Conservation (phyloP, 2,888 invertebrate genomes). For the Digitonthophagus gazella region DNA sequence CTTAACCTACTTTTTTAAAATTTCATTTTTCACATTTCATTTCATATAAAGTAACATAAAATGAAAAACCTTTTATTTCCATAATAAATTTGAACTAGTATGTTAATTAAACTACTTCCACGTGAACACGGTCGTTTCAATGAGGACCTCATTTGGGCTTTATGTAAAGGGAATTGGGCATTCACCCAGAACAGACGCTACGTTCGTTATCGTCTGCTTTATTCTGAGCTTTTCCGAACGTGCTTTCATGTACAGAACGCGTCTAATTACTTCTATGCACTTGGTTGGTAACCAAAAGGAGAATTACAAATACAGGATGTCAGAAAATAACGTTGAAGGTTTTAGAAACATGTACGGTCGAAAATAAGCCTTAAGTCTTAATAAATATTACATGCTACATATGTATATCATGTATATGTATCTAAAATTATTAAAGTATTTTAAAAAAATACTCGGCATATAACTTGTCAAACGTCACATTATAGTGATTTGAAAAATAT, state of each 20-base stretch:
- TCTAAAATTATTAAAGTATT: too few relatives aligned
- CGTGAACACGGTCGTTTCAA: not conserved
- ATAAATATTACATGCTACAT: too few relatives aligned
- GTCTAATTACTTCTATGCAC: not conserved
- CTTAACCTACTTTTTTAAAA: too few relatives aligned
- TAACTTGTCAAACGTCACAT: too few relatives aligned
- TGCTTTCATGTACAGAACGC: not conserved
- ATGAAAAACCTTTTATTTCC: not conserved
- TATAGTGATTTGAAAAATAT: too few relatives aligned
- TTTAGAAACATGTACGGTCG: too few relatives aligned
- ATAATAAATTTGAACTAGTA: not conserved
- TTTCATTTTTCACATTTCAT: not conserved
- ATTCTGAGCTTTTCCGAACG: not conserved
- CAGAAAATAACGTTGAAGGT: too few relatives aligned
- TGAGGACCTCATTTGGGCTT: not conserved
- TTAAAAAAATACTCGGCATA: too few relatives aligned
- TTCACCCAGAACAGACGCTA: not conserved
- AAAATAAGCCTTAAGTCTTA: too few relatives aligned
- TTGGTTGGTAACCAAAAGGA: not conserved
- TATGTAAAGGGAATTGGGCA: not conserved
- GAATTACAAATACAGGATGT: too few relatives aligned
- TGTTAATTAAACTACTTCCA: not conserved
- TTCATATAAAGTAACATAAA: too few relatives aligned
- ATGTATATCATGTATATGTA: too few relatives aligned
- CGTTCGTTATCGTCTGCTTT: not conserved